Percentiles rank a stretch among this genome's conserved stretches.
These are phyloP conservation scores for Xenus cinereus DNA, from an alignment of 2,113 vertebrate genomes.

Conservation along the genomic window DNA sequence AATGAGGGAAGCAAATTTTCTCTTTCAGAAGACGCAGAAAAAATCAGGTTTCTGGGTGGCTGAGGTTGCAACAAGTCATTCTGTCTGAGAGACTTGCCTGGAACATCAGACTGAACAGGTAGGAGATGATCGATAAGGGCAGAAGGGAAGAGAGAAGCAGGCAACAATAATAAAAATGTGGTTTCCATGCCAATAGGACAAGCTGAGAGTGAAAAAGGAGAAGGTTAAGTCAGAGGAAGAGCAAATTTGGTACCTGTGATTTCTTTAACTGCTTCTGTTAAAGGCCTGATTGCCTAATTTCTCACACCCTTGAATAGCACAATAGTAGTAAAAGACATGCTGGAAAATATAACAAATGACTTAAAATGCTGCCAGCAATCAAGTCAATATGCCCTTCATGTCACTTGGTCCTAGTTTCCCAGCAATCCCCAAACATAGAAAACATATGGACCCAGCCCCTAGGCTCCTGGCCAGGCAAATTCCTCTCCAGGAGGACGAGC, in stretches of 20 bases:
- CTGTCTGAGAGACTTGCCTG: background rate
- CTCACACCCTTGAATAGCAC: background rate
- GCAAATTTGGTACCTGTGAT: background rate
- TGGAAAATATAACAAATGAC: background rate
- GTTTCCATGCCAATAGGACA: background rate
- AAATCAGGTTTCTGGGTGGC: background rate
- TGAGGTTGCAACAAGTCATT: background rate
- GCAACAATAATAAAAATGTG: background rate
- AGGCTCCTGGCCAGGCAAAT: accelerated
- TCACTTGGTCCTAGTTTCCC: background rate
- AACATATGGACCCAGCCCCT: accelerated
- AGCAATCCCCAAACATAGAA: background rate
- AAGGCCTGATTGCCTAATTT: background rate
- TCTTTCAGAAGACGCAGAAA: background rate
- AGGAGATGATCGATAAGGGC: background rate
- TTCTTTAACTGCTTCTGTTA: background rate
- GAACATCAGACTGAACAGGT: background rate
- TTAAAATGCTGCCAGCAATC: background rate
- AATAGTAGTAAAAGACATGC: background rate
- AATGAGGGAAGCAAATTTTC: background rate
- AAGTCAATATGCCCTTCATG: background rate
- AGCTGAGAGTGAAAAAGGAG: background rate
- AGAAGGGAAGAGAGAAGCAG: background rate
- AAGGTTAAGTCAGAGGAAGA: background rate
- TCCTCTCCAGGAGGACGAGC: background rate